Percentiles rank a stretch among this genome's conserved stretches.
Conservation (phyloP, 2,113 vertebrate genomes). For the Siphamia tubifer region DNA sequence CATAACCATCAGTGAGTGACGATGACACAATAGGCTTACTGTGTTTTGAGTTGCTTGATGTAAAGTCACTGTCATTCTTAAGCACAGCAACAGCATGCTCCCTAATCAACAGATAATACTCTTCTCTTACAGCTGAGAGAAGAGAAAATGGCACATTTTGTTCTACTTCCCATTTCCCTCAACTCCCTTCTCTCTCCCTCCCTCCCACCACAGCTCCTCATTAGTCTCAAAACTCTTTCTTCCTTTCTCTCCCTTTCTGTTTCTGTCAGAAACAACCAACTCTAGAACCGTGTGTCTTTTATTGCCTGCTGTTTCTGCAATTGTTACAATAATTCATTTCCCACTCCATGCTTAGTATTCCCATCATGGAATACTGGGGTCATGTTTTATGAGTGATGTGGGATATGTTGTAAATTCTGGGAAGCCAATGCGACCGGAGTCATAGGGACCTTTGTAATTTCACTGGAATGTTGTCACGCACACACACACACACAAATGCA, state of each 20-base stretch:
- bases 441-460: conserved; percentile 62
- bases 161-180: conserved; percentile 48
- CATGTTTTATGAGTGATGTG: conserved; percentile 68
- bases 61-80: conserved; percentile 48
- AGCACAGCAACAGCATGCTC: conserved; percentile 46
- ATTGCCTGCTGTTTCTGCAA: conserved; percentile 65
- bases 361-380: conserved; percentile 66
- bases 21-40: conserved; percentile 50
- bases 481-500: conserved; percentile 4
- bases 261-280: conserved; percentile 64
- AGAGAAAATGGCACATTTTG: conserved; percentile 71
- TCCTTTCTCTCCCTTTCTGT: conserved; percentile 55
- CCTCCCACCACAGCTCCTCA: conserved; percentile 54
- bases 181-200: conserved; percentile 49
- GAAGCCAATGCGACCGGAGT: conserved; percentile 48
- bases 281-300: conserved; percentile 49
- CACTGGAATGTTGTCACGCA: conserved; percentile 58
- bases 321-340: conserved; percentile 72
- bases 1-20: conserved; percentile 28
- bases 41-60: conserved; percentile 47
- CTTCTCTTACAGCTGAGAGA: conserved; percentile 44
- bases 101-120: conserved; percentile 52
- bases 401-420: conserved; percentile 61
- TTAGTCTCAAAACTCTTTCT: conserved; percentile 65
- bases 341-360: conserved; percentile 54